A percentile compares a stretch with the other conserved stretches of the same genome.
Evolutionary conservation across 2,113 vertebrate genomes (phyloP).

Genomic region (Ceyx margarethae): DNA sequence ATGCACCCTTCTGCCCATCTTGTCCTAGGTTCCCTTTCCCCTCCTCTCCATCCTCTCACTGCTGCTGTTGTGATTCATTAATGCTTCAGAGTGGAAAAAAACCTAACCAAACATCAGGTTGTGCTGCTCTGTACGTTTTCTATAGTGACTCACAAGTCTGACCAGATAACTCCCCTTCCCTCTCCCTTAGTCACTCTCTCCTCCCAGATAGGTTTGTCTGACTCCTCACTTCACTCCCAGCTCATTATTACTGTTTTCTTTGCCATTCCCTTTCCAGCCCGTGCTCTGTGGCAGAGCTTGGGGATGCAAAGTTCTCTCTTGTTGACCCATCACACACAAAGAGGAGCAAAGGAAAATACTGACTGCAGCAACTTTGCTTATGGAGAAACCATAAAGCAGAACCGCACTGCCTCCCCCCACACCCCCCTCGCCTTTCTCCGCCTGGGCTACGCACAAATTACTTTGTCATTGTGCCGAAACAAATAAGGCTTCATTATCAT

Average conservation of each 20-base stretch:
- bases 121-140: conserved; percentile 25
- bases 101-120: conserved; percentile 34
- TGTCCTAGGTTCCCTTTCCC: neutral
- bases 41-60: neutral
- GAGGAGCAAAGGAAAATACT: conserved; percentile 38
- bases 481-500: conserved; percentile 76
- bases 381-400: conserved; percentile 30
- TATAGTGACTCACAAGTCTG: conserved; percentile 46
- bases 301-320: conserved; percentile 33
- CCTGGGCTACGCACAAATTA: conserved; percentile 55
- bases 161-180: conserved; percentile 51
- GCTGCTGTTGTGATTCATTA: conserved; percentile 24
- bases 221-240: neutral
- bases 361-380: conserved; percentile 39
- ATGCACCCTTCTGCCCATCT: neutral
- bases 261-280: neutral
- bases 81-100: conserved; percentile 46
- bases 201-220: conserved; percentile 4
- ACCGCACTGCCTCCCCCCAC: neutral
- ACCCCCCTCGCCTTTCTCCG: neutral
- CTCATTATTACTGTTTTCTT: neutral
- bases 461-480: conserved; percentile 70
- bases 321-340: neutral
- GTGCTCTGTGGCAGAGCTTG: neutral
- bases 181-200: conserved; percentile 50